These are phyloP conservation scores for Rhingia campestris DNA, from an alignment of 2,888 invertebrate genomes.

Conservation along the genomic window DNA sequence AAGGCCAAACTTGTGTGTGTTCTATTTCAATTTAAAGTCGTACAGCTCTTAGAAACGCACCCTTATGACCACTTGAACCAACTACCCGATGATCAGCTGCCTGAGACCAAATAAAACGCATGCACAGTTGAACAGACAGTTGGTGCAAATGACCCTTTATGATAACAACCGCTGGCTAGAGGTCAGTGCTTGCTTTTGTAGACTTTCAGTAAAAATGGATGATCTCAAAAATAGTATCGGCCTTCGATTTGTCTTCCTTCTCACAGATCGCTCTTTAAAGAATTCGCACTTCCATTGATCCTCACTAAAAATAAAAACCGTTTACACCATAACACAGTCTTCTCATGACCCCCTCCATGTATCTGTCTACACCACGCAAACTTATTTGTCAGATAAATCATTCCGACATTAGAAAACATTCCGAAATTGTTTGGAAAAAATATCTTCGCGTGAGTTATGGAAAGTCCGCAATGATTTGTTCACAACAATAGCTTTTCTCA, in stretches of 20 bases:
- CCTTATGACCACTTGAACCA: too few relatives aligned
- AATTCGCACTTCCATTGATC: not conserved
- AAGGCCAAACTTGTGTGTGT: too few relatives aligned
- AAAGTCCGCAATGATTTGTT: constrained; percentile 4
- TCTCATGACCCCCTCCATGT: not conserved
- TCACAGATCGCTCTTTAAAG: not conserved
- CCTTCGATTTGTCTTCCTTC: not conserved
- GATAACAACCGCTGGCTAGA: too few relatives aligned
- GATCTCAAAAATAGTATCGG: not conserved
- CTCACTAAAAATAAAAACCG: not conserved
- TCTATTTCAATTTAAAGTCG: too few relatives aligned
- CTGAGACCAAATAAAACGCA: too few relatives aligned
- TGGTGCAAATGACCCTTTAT: too few relatives aligned
- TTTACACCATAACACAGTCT: not conserved
- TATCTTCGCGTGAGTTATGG: constrained; percentile 1
- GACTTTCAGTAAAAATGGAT: too few relatives aligned
- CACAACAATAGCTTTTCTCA: not conserved
- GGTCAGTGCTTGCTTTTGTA: too few relatives aligned
- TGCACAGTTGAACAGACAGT: too few relatives aligned
- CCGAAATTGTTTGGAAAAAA: not conserved
- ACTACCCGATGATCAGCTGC: too few relatives aligned
- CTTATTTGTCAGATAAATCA: constrained; percentile 15
- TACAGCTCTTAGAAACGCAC: too few relatives aligned
- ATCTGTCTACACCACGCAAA: constrained; percentile 1
- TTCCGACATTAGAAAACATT: constrained; percentile 18